Base-by-base conservation (phyloP, 2,888 invertebrate genomes). In the Phorcus lineatus region DNA sequence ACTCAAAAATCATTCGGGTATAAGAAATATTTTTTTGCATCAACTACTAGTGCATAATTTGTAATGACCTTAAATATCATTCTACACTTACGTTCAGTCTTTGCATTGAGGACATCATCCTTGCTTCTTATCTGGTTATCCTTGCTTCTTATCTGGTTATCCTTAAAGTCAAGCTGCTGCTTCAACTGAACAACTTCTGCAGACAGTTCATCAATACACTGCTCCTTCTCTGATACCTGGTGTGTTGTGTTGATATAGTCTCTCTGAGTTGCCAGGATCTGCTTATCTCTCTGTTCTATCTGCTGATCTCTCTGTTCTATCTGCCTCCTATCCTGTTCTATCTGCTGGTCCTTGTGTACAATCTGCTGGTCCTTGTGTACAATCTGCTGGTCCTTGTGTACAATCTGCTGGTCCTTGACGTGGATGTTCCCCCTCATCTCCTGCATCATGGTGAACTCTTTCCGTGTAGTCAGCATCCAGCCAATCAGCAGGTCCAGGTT, bases 361-460 rank as follows among this genome's bases (percentile, higher is more conserved):
- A 62, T 62, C 62, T 62, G 62, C 62, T 62, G 62, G 0, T 6
- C 13, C 13, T 17, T 13, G 0, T 62, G 11, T n/a, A n/a, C 28
- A n/a, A 62, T 62, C 62, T 62, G 62, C 62, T 62, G 62, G 62
- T 62, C 62, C 62, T 62, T 62, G 62, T 62, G 11, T n/a, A n/a
- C 28, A n/a, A 62, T 62, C 62, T 62, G 62, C 62, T 62, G 62
- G 62, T 62, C 62, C 62, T 62, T 62, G 62, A 28, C 28, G 62
- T 62, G 62, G 62, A 62, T 62, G 62, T 62, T 62, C 16, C 62
- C 28, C 28, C 62, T 62, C 62, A 62, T 62, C 24, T 62, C 62
- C 62, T 28, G 24, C 62, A 62, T 24, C 62, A 62, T 11, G 16
- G 24, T 24, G 13, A 62, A 62, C 62, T 62, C 62, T 17, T 62